Evolutionary conservation across 2,888 invertebrate species (phyloP).

Genomic region (Drosophila atripex): DNA sequence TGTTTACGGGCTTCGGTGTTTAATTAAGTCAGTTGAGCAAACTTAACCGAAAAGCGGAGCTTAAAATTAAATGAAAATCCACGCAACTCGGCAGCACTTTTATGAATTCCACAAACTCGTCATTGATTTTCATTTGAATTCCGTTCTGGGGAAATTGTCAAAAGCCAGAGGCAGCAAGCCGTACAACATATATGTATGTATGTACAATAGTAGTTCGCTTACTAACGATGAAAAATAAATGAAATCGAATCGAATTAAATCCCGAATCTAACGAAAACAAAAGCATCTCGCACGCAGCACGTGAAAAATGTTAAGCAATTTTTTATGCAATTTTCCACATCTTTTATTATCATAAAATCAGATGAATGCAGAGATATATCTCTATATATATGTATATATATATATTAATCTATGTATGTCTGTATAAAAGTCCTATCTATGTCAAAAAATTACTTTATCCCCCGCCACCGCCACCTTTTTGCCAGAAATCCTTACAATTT

Average conservation of each 20-base stretch:
- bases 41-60: conserved; percentile 18
- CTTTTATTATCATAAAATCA: conserved; percentile 23
- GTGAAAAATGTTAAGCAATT: conserved; percentile 61
- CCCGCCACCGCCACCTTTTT: neutral
- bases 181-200: no score
- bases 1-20: conserved; percentile 31
- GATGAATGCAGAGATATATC: conserved; percentile 34
- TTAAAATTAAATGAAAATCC: neutral
- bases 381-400: conserved; percentile 7
- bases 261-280: conserved; percentile 58
- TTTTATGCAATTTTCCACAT: conserved; percentile 51
- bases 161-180: no score
- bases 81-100: neutral
- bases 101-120: neutral
- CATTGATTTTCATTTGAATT: neutral
- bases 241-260: conserved; percentile 66
- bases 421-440: conserved; percentile 8
- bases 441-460: conserved; percentile 4
- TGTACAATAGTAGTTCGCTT: neutral
- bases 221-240: conserved; percentile 53
- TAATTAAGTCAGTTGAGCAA: conserved; percentile 55
- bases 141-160: no score
- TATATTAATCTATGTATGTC: neutral
- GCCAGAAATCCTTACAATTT: conserved; percentile 47
- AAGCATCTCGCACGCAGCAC: conserved; percentile 48